Evolutionary conservation across 2,888 invertebrate species (phyloP), one percentile per base, ranked within the genome.

Genomic region (Athalia cordata): DNA sequence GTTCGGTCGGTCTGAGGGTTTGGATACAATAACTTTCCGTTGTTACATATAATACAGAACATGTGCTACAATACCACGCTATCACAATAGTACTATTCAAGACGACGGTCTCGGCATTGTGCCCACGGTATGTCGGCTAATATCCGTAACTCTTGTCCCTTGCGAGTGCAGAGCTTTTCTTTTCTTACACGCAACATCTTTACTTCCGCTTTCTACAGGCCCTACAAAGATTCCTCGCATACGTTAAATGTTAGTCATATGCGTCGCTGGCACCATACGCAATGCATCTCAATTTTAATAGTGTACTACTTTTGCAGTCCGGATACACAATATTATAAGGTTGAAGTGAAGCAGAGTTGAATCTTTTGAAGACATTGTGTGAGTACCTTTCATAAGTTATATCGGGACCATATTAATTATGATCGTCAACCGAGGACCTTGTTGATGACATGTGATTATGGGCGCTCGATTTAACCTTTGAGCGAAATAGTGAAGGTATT

Each of bases 31-130:
- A 75, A 75, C 75, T 75, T 75, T 64, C 13, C 62, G 62, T 75
- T 62, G 62, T 75, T 75, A 75, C 75, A 11, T 61, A 50, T 64
- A 75, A 75, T 50, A 64, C 62, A n/a, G 72, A 75, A 61, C 75
- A 64, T 61, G 45, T 45, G 75, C 50, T 29, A 75, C 75, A 75
- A 75, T 75, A 62, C 64, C 62, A 64, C 52, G 62, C 50, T 29
- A 29, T 75, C 49, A 75, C 75, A 75, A 75, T 64, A 64, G 64
- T 75, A 59, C 75, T 47, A 75, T 75, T 64, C 75, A 75, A 75
- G 50, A 75, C 62, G 50, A 75, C 15, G 29, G 62, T 62, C 64
- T 75, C 72, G 64, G 64, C 75, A 64, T 75, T 75, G 75, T 75
- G 62, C 75, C 52, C 75, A 57, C 7, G 62, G 62, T 75, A 57